Evolutionary conservation across 2,797 vertebrate species (phyloP).

Genomic region (Pygocentrus nattereri): DNA sequence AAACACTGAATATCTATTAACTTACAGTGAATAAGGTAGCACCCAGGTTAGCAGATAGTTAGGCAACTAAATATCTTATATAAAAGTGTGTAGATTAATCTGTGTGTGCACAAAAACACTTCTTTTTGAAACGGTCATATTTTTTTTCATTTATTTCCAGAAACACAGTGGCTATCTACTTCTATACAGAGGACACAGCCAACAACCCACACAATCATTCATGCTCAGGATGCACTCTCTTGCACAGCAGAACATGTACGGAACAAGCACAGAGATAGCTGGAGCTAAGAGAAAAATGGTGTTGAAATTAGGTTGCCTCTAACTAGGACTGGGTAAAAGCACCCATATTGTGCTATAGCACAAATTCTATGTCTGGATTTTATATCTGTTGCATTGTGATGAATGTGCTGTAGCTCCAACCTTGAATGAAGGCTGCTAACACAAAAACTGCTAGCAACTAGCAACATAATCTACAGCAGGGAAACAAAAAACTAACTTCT

Average conservation of each 20-base stretch:
- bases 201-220: slow-evolving; percentile 10
- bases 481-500: background rate
- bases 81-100: slow-evolving; percentile 47
- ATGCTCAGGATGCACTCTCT: slow-evolving; percentile 48
- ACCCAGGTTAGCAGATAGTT: slow-evolving; percentile 54
- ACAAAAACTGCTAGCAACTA: background rate
- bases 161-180: slow-evolving; percentile 7
- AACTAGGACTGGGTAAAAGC: background rate
- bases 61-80: slow-evolving; percentile 43
- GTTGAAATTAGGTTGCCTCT: background rate
- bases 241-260: slow-evolving; percentile 24
- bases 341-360: background rate
- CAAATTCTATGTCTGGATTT: slow-evolving; percentile 17
- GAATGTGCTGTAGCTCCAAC: background rate
- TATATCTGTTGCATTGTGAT: slow-evolving; percentile 6
- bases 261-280: background rate
- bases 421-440: slow-evolving; percentile 5
- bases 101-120: background rate
- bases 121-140: background rate
- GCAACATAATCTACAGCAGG: background rate
- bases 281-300: slow-evolving; percentile 19
- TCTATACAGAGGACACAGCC: slow-evolving; percentile 14
- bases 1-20: slow-evolving; percentile 6
- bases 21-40: slow-evolving; percentile 42
- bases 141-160: background rate